Evolutionary conservation across 2,113 vertebrate genomes (phyloP), one percentile per base, ranked within the genome.

Genomic region (mouse (Mus musculus)): DNA sequence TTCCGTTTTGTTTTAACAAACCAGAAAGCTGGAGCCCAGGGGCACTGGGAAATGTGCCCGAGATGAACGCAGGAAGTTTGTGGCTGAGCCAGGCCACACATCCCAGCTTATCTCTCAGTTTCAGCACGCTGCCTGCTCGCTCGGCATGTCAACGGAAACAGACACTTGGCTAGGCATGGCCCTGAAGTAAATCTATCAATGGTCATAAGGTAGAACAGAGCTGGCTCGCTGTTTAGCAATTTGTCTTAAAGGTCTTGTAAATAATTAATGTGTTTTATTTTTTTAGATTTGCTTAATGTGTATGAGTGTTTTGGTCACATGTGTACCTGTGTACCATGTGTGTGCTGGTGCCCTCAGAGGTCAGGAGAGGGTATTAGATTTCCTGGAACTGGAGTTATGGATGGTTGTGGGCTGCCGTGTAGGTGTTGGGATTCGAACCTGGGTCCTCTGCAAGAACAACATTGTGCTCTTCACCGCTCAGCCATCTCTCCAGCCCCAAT

Each of bases 1-100:
- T 89, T 49, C 42, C 33, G 67, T 89, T 94, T 93, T 69, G 13
- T 77, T 81, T 91, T 92, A 36, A 90, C 72, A 84, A 42, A n/a
- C 9, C 16, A 89, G 71, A 76, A 88, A 90, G 90, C 88, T n/a
- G 81, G 91, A 81, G 42, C 52, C 67, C 56, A 59, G 59, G 85
- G 61, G 59, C 14, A 5, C 52, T 82, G 67, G 67, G 82, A 87
- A 49, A 90, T 84, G 69, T 84, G 42, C 94, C 69, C 61, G 52
- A n/a, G 86, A 65, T 71, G 78, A 80, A 90, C 82, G 33, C 39
- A 72, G 92, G 75, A 90, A 90, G 56, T 9, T 1, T 16, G 20
- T 19, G n/a, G 63, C 88, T 71, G 56, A 96, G 8, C 78, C 87
- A 56, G n/a, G 61, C 78, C 12, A 24, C 5, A 61, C 33, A 26